These are phyloP conservation scores for Labrus mixtus DNA, from an alignment of 2,113 vertebrate genomes.

Conservation along the genomic window DNA sequence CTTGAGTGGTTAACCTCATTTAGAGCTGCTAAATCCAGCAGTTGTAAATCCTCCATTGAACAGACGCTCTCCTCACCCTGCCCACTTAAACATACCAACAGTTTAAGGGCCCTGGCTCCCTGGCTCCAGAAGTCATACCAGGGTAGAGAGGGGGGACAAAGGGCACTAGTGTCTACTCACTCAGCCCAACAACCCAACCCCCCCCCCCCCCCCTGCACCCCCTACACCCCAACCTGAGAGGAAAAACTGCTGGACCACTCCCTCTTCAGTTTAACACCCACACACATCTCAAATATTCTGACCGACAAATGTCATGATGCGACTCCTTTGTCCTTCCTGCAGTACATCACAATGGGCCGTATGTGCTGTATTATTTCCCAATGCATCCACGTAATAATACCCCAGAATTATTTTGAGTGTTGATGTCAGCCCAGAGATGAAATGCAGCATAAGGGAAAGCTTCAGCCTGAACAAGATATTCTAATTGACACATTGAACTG, in stretches of 20 bases:
- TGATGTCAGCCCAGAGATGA: no score
- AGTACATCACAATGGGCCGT: not conserved
- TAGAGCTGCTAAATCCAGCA: not conserved
- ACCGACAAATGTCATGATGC: not conserved
- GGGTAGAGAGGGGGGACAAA: conserved; percentile 75
- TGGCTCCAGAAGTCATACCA: conserved; percentile 59
- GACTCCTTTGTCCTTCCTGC: not conserved
- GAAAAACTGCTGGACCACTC: conserved; percentile 67
- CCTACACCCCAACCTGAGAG: conserved; percentile 49
- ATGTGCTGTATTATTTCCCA: not conserved
- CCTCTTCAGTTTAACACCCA: conserved; percentile 38
- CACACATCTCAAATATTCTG: conserved; percentile 25
- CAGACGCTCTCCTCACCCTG: conserved; percentile 20
- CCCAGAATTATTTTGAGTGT: no score
- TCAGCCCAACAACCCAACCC: conserved; percentile 48
- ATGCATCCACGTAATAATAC: not conserved
- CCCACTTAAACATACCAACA: conserved; percentile 54
- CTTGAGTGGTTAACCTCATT: conserved; percentile 10
- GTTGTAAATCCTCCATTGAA: conserved; percentile 23
- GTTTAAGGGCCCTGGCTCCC: conserved; percentile 49
- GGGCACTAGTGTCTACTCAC: conserved; percentile 76
- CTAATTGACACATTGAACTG: no score
- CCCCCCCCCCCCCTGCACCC: conserved; percentile 3
- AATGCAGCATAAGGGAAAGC: no score
- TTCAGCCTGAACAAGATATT: no score